Conservation (phyloP, 2,113 vertebrate genomes). For the Vireo altiloquus region DNA sequence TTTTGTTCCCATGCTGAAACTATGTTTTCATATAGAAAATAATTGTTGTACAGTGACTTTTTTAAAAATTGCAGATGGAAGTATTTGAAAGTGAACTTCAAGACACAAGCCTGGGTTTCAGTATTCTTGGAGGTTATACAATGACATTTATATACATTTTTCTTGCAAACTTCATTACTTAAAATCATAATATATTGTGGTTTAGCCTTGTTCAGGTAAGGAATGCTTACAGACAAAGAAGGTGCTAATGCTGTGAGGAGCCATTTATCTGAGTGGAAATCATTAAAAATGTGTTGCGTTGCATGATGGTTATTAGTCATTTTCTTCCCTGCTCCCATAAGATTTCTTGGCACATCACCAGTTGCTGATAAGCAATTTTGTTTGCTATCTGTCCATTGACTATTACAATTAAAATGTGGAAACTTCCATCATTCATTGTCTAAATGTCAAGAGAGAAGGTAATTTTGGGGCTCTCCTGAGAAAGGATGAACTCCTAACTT, state of each 20-base stretch:
- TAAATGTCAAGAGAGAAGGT: background rate
- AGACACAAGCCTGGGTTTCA: background rate
- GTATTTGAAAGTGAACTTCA: background rate
- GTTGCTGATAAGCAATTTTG: background rate
- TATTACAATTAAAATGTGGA: conserved; percentile 12
- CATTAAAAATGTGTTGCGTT: background rate
- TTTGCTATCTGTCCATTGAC: background rate
- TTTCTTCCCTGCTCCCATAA: background rate
- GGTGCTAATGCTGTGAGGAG: background rate
- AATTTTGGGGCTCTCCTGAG: background rate
- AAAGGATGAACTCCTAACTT: background rate
- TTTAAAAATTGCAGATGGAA: conserved; percentile 18
- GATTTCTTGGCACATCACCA: conserved; percentile 2
- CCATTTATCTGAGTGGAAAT: background rate
- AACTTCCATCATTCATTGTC: background rate
- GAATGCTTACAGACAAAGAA: background rate
- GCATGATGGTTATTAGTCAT: background rate
- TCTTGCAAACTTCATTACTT: background rate
- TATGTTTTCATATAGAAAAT: conserved; percentile 36
- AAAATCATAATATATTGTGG: background rate
- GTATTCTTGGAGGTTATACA: background rate
- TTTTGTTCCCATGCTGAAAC: conserved; percentile 58
- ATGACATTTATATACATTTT: background rate
- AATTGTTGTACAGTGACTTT: background rate
- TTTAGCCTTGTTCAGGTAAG: background rate